Percentiles rank a stretch among this genome's conserved stretches.
phyloP scores from a whole-genome alignment of 2,113 vertebrate species.

The Trichomycterus rosablanca region DNA sequence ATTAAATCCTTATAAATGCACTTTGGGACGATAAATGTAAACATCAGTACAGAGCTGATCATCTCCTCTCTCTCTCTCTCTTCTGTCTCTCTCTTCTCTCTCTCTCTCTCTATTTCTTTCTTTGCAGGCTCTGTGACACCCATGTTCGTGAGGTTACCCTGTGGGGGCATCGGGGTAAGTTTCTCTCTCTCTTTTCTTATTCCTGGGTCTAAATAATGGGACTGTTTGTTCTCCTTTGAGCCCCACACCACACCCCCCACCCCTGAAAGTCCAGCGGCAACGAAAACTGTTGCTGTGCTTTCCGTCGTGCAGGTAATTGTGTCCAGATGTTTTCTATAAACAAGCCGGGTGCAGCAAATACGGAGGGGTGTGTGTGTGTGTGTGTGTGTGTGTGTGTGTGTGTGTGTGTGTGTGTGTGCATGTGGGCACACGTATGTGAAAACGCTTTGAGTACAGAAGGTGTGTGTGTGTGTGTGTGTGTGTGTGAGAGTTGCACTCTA shows the following conservation, averaged over 20 bases:
- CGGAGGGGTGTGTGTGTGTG: conserved; percentile 38
- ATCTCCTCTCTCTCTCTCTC: conserved; percentile 26
- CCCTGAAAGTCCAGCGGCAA: conserved; percentile 62
- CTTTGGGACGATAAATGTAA: no score
- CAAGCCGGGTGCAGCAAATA: conserved; percentile 43
- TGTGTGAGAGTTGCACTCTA: no score
- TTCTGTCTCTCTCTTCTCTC: no score
- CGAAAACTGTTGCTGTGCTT: conserved; percentile 71
- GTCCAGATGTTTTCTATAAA: conserved; percentile 77
- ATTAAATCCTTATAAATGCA: no score
- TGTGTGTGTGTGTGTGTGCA: conserved; percentile 24
- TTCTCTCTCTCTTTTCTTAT: conserved; percentile 47
- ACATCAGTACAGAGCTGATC: no score
- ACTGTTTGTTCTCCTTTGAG: conserved; percentile 68
- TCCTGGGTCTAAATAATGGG: conserved; percentile 69
- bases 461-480: no score
- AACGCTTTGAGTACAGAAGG: no score
- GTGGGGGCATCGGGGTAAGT: conserved; percentile 95
- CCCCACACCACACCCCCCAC: no score
- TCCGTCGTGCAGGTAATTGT: conserved; percentile 70
- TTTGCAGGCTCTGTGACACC: conserved; percentile 82
- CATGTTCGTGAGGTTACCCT: conserved; percentile 92
- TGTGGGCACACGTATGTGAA: neutral
- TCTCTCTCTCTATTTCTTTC: no score
- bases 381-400: conserved; percentile 44